Percentiles rank a stretch among this genome's conserved stretches.
Evolutionary conservation across 2,888 invertebrate genomes (phyloP).

Genomic region (Nephrotoma flavescens): DNA sequence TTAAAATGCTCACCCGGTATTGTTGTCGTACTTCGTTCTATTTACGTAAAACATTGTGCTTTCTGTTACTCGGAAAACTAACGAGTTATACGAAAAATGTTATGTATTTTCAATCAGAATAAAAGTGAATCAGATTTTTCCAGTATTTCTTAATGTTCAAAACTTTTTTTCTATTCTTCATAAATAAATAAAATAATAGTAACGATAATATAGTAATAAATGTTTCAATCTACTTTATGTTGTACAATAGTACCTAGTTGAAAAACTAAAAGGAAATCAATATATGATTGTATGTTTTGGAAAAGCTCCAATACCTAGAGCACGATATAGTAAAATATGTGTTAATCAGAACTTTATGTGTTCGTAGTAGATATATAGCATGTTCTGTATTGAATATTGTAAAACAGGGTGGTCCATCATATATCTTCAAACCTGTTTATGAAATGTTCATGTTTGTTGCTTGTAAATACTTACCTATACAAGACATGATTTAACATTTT

Average conservation of each 20-base stretch:
- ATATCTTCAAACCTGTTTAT: too few relatives aligned
- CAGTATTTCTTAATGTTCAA: background rate
- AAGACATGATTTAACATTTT: too few relatives aligned
- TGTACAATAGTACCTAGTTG: background rate
- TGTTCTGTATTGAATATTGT: background rate
- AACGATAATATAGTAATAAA: background rate
- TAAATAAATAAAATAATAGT: background rate
- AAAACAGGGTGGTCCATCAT: too few relatives aligned
- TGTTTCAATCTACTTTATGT: background rate
- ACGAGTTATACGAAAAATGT: background rate
- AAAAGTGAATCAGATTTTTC: background rate
- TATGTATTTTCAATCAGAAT: background rate
- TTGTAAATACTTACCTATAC: too few relatives aligned
- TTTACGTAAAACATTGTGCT: background rate
- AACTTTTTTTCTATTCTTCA: background rate
- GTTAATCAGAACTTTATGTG: background rate
- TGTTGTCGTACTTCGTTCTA: background rate
- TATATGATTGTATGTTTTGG: background rate
- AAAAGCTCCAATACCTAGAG: background rate
- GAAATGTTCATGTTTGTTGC: too few relatives aligned
- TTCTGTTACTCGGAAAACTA: background rate
- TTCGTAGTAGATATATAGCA: background rate
- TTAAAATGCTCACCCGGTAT: background rate
- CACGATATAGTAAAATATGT: background rate
- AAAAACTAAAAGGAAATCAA: background rate